Evolutionary conservation across 2,797 vertebrate genomes (phyloP).

Genomic region (Alca torda): DNA sequence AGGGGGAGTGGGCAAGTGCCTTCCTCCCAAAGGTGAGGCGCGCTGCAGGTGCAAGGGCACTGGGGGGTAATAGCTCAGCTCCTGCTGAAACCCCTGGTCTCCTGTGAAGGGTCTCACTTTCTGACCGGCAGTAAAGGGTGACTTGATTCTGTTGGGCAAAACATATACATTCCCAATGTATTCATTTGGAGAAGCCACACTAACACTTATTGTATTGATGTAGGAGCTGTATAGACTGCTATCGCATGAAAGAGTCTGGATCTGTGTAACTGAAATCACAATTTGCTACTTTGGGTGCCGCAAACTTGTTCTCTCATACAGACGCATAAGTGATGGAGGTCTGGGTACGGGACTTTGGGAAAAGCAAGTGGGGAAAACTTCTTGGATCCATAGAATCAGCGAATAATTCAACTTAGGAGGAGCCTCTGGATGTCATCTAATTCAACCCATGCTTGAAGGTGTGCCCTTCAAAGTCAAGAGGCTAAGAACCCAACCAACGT

Average conservation of each 20-base stretch:
- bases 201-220: not conserved
- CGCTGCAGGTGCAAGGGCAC: fast-evolving
- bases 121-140: not conserved
- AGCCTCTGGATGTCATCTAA: not conserved
- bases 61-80: not conserved
- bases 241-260: not conserved
- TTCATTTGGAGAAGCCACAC: not conserved
- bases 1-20: not conserved
- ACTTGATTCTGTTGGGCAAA: not conserved
- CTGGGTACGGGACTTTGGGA: not conserved
- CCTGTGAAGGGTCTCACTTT: not conserved
- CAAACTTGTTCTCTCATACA: not conserved
- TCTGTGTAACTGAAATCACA: not conserved
- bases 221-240: not conserved
- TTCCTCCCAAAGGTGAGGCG: too few species aligned
- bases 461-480: not conserved
- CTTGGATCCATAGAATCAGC: not conserved
- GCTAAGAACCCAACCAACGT: not conserved
- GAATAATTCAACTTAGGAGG: not conserved
- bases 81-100: not conserved
- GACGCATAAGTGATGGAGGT: not conserved
- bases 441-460: not conserved
- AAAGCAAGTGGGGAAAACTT: fast-evolving
- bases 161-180: not conserved
- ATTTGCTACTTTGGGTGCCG: not conserved